Evolutionary conservation across 2,797 vertebrate genomes (phyloP).

Genomic region (Psittacula echo): DNA sequence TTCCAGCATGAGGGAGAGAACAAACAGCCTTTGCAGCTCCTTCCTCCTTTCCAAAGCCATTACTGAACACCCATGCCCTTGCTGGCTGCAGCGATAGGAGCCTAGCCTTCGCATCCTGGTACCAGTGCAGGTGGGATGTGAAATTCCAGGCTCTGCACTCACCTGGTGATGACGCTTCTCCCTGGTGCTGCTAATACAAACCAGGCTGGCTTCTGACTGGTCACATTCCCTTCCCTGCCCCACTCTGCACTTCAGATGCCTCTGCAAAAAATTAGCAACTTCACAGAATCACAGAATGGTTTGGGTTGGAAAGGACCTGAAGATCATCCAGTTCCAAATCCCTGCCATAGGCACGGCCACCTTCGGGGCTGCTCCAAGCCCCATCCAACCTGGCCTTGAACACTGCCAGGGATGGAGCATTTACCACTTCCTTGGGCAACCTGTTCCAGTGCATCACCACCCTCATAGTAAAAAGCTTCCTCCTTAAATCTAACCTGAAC

Average conservation of each 20-base stretch:
- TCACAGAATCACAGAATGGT: not conserved
- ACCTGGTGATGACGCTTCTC: rapidly evolving
- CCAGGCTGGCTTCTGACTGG: not conserved
- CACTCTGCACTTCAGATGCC: not conserved
- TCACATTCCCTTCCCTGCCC: not conserved
- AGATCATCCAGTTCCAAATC: not conserved
- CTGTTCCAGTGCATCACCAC: not conserved
- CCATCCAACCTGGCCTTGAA: not conserved
- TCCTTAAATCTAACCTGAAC: not conserved
- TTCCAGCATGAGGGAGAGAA: not conserved
- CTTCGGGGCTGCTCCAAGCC: no score
- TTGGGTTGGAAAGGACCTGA: not conserved
- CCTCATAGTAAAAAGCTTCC: not conserved
- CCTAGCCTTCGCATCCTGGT: not conserved
- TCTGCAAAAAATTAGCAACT: not conserved
- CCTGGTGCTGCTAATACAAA: rapidly evolving
- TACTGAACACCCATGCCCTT: rapidly evolving
- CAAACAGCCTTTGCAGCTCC: not conserved
- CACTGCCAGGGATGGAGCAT: not conserved
- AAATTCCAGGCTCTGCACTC: not conserved
- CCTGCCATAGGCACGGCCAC: not conserved
- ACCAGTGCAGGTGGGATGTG: not conserved
- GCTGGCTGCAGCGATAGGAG: not conserved
- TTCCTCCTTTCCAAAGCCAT: not conserved
- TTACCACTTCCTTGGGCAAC: not conserved